These are phyloP conservation scores for Drosophila parthenogenetica DNA, from an alignment of 2,888 invertebrate genomes.

Conservation along the genomic window DNA sequence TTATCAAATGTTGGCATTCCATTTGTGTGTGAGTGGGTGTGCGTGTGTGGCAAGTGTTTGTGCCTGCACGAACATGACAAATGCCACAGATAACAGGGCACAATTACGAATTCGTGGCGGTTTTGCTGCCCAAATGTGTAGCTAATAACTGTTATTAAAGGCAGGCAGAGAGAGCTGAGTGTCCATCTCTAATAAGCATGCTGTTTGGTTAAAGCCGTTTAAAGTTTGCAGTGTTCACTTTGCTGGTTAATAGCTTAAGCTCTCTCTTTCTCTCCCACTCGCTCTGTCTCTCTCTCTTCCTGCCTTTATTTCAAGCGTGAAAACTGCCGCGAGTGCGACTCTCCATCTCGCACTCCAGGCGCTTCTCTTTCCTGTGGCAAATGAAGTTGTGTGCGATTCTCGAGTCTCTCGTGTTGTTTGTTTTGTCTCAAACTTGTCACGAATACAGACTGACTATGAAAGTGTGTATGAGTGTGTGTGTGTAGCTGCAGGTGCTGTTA, in stretches of 20 bases:
- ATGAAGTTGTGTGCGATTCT: slow-evolving; percentile 60
- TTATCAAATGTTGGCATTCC: slow-evolving; percentile 49
- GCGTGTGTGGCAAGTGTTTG: slow-evolving; percentile 23
- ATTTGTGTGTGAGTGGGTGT: slow-evolving; percentile 15
- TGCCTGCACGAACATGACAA: slow-evolving; percentile 38
- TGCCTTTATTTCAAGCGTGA: slow-evolving; percentile 51
- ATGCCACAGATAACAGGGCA: slow-evolving; percentile 39
- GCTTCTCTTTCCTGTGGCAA: slow-evolving; percentile 31
- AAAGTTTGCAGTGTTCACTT: slow-evolving; percentile 34
- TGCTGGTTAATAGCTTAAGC: slow-evolving; percentile 31
- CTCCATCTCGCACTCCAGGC: background rate
- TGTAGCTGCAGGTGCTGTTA: slow-evolving; percentile 44
- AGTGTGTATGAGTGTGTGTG: slow-evolving; percentile 18
- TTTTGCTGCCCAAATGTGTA: slow-evolving; percentile 37
- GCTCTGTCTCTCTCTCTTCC: background rate
- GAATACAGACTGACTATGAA: slow-evolving; percentile 17
- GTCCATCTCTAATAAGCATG: slow-evolving; percentile 28
- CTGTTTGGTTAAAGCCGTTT: slow-evolving; percentile 3
- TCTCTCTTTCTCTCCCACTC: background rate
- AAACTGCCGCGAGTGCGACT: slow-evolving; percentile 55
- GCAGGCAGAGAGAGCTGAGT: background rate
- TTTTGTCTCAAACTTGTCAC: slow-evolving; percentile 69
- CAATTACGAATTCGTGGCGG: slow-evolving; percentile 40
- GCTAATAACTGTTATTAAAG: slow-evolving; percentile 49
- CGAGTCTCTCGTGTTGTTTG: slow-evolving; percentile 58